These are phyloP conservation scores for Pantherophis guttatus DNA, from an alignment of 2,113 vertebrate species.

Conservation along the genomic window DNA sequence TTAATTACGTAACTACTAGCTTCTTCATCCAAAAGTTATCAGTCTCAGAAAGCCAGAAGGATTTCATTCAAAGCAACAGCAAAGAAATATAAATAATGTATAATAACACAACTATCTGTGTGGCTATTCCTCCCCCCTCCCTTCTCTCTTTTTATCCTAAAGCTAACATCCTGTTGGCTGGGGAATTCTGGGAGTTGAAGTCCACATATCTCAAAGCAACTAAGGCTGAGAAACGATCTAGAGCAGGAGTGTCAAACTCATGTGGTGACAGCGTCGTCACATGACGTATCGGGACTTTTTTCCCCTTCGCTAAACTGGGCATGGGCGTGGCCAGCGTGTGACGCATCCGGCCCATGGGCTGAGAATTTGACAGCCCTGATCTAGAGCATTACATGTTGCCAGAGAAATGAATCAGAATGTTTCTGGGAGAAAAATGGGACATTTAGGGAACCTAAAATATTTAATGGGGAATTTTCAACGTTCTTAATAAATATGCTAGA, in stretches of 20 bases:
- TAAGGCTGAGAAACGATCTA: not conserved
- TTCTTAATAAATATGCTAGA: not conserved
- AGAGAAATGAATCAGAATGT: not conserved
- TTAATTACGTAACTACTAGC: not conserved
- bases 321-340: too few relatives aligned
- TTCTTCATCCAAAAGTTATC: not conserved
- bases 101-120: not conserved
- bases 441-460: not conserved
- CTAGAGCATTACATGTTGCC: not conserved
- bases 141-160: not conserved
- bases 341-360: too few relatives aligned
- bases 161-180: not conserved
- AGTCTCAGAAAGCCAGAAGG: not conserved
- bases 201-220: not conserved
- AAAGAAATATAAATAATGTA: not conserved
- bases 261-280: too few relatives aligned
- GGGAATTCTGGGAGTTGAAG: not conserved
- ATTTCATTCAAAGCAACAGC: not conserved
- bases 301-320: too few relatives aligned
- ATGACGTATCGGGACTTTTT: too few relatives aligned
- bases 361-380: too few relatives aligned
- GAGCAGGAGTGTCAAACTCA: too few relatives aligned
- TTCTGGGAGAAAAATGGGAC: not conserved
- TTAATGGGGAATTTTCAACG: not conserved
- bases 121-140: not conserved